A percentile compares a stretch with the other conserved stretches of the same genome.
Conservation (phyloP, 2,888 invertebrate species). For the Tetramorium bicarinatum region DNA sequence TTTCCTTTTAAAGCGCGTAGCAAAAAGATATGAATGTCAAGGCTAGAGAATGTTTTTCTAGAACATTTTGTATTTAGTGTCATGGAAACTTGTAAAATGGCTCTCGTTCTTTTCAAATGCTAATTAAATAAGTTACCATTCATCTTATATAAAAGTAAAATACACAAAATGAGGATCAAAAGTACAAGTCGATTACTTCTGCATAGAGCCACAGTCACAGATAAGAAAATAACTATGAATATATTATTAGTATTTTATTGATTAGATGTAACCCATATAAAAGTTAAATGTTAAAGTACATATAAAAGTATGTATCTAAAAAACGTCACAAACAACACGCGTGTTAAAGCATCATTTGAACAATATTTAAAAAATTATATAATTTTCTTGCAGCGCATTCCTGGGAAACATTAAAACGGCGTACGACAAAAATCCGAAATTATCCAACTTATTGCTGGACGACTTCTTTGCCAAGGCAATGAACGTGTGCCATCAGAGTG, state of each 20-base stretch:
- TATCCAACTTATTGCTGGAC: slow-evolving; percentile 96
- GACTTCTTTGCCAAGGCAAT: slow-evolving; percentile 97
- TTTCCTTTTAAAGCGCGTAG: slow-evolving; percentile 1
- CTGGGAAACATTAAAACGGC: slow-evolving; percentile 97
- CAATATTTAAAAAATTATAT: neutral
- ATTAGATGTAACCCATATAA: neutral
- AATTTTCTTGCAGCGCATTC: slow-evolving; percentile 89
- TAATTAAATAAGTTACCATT: neutral
- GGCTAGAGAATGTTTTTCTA: neutral
- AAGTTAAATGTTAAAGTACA: too few relatives aligned
- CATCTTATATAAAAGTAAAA: neutral
- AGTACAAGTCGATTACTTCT: too few relatives aligned
- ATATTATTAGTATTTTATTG: neutral
- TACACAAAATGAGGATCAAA: too few relatives aligned
- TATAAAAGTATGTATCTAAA: neutral
- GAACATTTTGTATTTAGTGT: slow-evolving; percentile 10
- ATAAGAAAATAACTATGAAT: neutral
- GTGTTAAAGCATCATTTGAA: neutral
- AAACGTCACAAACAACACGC: neutral
- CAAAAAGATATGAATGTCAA: slow-evolving; percentile 1
- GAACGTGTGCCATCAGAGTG: slow-evolving; percentile 92
- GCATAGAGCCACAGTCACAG: neutral
- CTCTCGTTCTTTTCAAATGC: neutral
- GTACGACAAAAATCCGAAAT: slow-evolving; percentile 94
- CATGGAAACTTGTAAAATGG: neutral